phyloP scores from a whole-genome alignment of 2,888 invertebrate genomes.

The Diaperis boleti region DNA sequence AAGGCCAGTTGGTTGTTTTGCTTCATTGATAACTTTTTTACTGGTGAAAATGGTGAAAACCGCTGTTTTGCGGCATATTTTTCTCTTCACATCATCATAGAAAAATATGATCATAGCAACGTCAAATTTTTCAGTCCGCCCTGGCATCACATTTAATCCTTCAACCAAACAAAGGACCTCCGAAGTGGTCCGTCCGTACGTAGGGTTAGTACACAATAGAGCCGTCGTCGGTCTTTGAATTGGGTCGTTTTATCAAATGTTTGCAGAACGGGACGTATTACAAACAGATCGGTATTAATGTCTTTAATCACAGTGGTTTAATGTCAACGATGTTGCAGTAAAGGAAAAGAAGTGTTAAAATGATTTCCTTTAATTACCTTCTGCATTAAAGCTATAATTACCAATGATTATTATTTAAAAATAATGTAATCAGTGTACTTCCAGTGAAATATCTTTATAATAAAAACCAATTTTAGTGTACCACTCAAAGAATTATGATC shows the following conservation, averaged over 20 bases:
- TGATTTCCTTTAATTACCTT: background rate
- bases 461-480: too few species aligned
- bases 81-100: too few species aligned
- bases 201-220: conserved; percentile 29
- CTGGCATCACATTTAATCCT: conserved; percentile 23
- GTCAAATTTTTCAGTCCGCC: conserved; percentile 22
- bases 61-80: too few species aligned
- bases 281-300: conserved; percentile 38
- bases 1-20: too few species aligned
- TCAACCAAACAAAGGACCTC: conserved; percentile 26
- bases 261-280: conserved; percentile 37
- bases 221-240: conserved; percentile 33
- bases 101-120: background rate
- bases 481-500: too few species aligned
- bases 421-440: too few species aligned
- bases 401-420: too few species aligned
- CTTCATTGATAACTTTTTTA: too few species aligned
- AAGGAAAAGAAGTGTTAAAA: conserved; percentile 2
- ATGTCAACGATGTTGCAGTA: conserved; percentile 14
- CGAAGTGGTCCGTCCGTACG: conserved; percentile 26
- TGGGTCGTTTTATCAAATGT: conserved; percentile 40
- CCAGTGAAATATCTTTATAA: too few species aligned
- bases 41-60: too few species aligned
- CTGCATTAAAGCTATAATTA: too few species aligned
- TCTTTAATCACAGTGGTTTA: conserved; percentile 29